A percentile compares a stretch with the other conserved stretches of the same genome.
phyloP scores from a whole-genome alignment of 64 coral and sea anemone species.

The Actinia equina region DNA sequence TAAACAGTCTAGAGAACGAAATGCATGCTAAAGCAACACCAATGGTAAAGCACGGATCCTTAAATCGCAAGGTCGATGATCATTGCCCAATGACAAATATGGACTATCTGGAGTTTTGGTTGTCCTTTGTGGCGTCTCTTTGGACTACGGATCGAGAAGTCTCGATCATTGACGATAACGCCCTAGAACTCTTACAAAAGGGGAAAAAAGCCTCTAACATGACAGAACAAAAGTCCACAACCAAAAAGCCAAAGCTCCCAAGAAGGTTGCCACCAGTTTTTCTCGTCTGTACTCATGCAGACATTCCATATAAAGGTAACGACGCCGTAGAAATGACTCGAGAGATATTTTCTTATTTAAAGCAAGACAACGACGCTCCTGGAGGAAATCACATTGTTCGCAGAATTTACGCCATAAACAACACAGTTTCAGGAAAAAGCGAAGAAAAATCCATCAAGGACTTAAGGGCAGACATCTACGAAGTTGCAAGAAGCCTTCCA shows the following conservation, averaged over 20 bases:
- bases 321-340: background rate
- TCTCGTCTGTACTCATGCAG: conserved; percentile 6
- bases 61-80: background rate
- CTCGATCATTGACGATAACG: background rate
- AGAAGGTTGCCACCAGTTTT: conserved; percentile 8
- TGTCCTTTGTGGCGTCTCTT: background rate
- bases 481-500: background rate
- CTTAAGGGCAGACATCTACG: background rate
- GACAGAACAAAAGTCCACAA: too few species aligned
- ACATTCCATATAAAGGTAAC: background rate
- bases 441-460: background rate
- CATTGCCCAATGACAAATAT: conserved; percentile 4
- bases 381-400: background rate
- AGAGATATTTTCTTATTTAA: background rate
- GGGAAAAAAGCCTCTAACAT: background rate
- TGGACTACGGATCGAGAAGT: background rate
- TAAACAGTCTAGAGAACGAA: background rate
- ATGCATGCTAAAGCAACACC: conserved; percentile 3
- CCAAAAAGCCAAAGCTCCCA: background rate
- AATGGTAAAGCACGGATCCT: background rate
- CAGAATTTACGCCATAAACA: background rate
- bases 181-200: background rate
- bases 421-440: background rate
- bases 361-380: background rate
- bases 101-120: conserved; percentile 14